These are phyloP conservation scores for Lithophane semibrunnea DNA, from an alignment of 2,888 invertebrate species.

Conservation along the genomic window DNA sequence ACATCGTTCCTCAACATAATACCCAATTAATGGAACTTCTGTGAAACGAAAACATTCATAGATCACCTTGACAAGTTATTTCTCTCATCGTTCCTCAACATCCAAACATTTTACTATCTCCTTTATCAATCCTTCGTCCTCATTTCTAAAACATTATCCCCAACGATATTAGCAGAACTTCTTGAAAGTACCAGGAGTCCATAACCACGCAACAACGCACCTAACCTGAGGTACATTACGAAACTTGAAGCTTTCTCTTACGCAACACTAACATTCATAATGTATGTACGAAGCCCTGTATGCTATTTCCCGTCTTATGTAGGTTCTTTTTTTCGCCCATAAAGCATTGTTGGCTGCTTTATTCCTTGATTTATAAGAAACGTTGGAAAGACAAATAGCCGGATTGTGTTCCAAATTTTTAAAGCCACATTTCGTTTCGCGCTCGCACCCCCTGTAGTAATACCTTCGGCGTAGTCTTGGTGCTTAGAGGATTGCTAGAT, in stretches of 20 bases:
- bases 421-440: constrained; percentile 94
- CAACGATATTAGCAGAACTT: constrained; percentile 28
- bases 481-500: constrained; percentile 71
- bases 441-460: constrained; percentile 84
- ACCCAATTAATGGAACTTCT: constrained; percentile 29
- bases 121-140: background rate
- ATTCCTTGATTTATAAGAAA: constrained; percentile 93
- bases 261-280: constrained; percentile 88
- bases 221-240: constrained; percentile 62
- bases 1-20: constrained; percentile 13
- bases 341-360: constrained; percentile 92
- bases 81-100: background rate
- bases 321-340: constrained; percentile 90
- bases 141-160: constrained; percentile 33
- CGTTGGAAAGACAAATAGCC: constrained; percentile 94
- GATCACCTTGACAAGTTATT: constrained; percentile 25
- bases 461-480: constrained; percentile 81
- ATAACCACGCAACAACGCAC: constrained; percentile 57
- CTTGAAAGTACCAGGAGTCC: constrained; percentile 49
- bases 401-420: constrained; percentile 95
- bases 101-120: constrained; percentile 15
- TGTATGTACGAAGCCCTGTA: constrained; percentile 87
- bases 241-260: constrained; percentile 80
- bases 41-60: constrained; percentile 10
- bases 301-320: constrained; percentile 90